phyloP scores from a whole-genome alignment of 2,888 invertebrate genomes.

The Eilema sororculum region DNA sequence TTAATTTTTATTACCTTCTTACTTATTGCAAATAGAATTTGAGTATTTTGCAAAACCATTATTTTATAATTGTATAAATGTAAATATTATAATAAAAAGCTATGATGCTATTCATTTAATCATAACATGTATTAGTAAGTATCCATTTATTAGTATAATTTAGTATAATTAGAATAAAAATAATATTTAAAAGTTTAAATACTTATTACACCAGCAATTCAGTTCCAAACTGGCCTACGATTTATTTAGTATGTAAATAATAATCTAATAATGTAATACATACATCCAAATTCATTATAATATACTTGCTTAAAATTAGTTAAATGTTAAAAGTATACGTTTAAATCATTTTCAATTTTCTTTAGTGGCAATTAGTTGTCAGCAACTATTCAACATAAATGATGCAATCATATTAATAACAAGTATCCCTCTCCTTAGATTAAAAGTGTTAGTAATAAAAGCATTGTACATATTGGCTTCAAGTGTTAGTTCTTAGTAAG shows the following conservation, averaged over 20 bases:
- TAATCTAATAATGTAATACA: not conserved
- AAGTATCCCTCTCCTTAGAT: not conserved
- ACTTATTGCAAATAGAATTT: not conserved
- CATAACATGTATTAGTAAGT: not conserved
- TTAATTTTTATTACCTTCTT: not conserved
- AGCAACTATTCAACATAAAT: too few species aligned
- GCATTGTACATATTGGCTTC: not conserved
- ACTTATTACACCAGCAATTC: slow-evolving; percentile 25
- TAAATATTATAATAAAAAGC: not conserved
- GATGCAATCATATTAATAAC: not conserved
- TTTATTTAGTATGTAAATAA: slow-evolving; percentile 47
- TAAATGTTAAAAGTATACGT: not conserved
- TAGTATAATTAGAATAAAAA: not conserved
- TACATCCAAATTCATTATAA: not conserved
- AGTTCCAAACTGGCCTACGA: slow-evolving; percentile 53
- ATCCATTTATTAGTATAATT: not conserved
- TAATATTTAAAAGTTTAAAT: slow-evolving; percentile 16
- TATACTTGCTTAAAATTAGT: not conserved
- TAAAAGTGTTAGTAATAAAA: not conserved
- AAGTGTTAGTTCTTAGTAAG: not conserved
- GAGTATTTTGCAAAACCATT: not conserved
- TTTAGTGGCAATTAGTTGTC: too few species aligned
- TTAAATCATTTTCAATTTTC: not conserved
- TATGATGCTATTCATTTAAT: not conserved
- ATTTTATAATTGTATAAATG: not conserved